Evolutionary conservation across 2,797 vertebrate genomes (phyloP), one percentile per base, ranked within the genome.

Genomic region (Halcyon smyrnensis): DNA sequence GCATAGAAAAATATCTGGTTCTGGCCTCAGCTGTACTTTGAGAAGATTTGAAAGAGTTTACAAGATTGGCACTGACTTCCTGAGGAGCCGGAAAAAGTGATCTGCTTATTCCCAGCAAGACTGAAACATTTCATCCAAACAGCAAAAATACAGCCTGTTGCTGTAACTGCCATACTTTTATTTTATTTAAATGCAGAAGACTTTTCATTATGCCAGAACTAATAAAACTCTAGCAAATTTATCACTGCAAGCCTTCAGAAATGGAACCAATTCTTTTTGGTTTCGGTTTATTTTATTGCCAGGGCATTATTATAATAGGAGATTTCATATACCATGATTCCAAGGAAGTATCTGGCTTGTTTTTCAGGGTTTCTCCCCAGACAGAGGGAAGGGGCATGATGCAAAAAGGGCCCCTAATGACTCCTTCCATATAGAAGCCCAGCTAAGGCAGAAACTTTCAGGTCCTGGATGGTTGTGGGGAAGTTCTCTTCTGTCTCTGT

Each of bases 101-200:
- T 91, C 86, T 80, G 74, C 86, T 89, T 93, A 76, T 92, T 96
- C 86, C 91, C 88, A 95, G 76, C 89, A 97, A 97, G 81, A 81
- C 78, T 81, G 69, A 84, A 84, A 41, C 2, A 0, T 74, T 94
- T 96, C 51, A 92, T 83, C 84, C 84, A 89, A 89, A 68, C 59
- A 95, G 71, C 54, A 95, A 86, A 93, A 92, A 90, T 76, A 63
- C 60, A 92, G 57, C 81, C 91, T 90, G 51, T 91, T 90, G 90
- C 78, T 85, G 70, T 77, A 96, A 91, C 93, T 89, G 45, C 54
- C 69, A 80, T 82, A 77, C 46, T 87, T 85, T 27, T 64, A 59
- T 68, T 95, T 91, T 81, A 73, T 91, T 94, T 67, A 82, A 93
- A 94, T 77, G 93, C 60, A 93, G 83, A 96, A 80, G 82, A 80